phyloP scores from a whole-genome alignment of 2,888 invertebrate genomes.

The Atethmia centrago region DNA sequence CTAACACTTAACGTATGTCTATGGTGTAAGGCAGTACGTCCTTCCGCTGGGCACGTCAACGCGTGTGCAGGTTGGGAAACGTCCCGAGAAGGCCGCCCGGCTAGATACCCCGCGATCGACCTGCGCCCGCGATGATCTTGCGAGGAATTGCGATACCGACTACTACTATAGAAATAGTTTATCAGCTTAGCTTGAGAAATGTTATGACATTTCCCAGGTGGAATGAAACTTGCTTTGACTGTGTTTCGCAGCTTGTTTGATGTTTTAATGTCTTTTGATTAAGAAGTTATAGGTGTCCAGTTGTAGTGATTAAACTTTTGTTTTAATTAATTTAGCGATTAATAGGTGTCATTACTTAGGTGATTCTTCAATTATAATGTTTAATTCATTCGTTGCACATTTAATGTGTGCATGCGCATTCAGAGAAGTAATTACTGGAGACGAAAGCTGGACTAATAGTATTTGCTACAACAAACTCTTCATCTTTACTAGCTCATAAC shows the following conservation, averaged over 20 bases:
- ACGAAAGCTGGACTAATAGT: constrained; percentile 4
- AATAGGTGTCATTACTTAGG: neutral
- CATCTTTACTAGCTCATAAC: constrained; percentile 22
- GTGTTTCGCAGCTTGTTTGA: constrained; percentile 30
- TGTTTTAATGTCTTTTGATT: constrained; percentile 16
- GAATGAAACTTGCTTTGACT: constrained; percentile 28
- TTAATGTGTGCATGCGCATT: constrained; percentile 16
- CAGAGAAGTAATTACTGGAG: neutral
- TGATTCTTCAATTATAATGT: neutral
- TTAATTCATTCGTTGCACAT: constrained; percentile 7
- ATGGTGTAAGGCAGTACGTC: constrained; percentile 68
- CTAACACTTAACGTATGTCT: constrained; percentile 27
- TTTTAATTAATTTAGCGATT: constrained; percentile 1
- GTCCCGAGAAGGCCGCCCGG: constrained; percentile 66
- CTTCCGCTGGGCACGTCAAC: constrained; percentile 70
- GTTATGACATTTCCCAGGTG: constrained; percentile 59
- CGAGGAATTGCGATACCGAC: constrained; percentile 65
- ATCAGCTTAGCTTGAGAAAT: constrained; percentile 62
- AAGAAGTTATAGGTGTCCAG: neutral
- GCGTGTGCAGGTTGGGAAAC: constrained; percentile 63
- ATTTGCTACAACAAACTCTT: constrained; percentile 2
- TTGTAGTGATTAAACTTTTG: neutral
- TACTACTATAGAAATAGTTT: constrained; percentile 65
- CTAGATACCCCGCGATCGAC: constrained; percentile 63
- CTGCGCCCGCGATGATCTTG: constrained; percentile 65